Base-by-base conservation (phyloP, 2,113 vertebrate species). In the Neomonachus schauinslandi region DNA sequence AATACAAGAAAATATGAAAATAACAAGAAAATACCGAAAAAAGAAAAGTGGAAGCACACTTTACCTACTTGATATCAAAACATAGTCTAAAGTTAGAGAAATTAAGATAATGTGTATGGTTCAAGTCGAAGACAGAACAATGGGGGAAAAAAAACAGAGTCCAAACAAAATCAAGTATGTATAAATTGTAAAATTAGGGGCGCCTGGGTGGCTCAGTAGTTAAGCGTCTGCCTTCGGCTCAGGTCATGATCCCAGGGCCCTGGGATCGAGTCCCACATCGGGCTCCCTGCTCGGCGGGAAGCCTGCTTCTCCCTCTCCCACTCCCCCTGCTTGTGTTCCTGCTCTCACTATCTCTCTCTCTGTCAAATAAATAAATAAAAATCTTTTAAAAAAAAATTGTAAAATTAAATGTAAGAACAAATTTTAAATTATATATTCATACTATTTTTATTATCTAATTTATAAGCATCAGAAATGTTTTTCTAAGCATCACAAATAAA, bases 401-500 rank as follows among this genome's bases (percentile, higher is more conserved):
- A 59, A 36, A 49, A 84, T 13, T 72, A 91, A 92, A 80, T n/a
- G 7, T 63, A 79, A 91, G 49, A 94, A 79, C n/a, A 79, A 67
- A 87, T 79, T 51, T 71, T 59, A 94, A 71, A 36, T 72, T 93
- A 51, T 8, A 55, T 53, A 55, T 28, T 59, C 19, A 85, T 39
- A 63, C 36, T 65, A 39, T 33, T 28, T 84, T 87, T 87, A 77
- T 77, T n/a, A 79, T n/a, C 83, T 77, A 77, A 65, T 59, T 89
- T 92, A 65, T 67, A 77, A 89, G 7, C 36, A 92, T 31, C 71
- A 80, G n/a, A 84, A 82, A 82, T 82, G 16, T 26, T 53, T 91
- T 95, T 57, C 55, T 59, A 77, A 89, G 7, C 18, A 88, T 24
- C 79, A 81, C 42, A 89, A 87, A 82, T 82, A 89, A 90, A 61